Evolutionary conservation across 1,140 invertebrate species (phyloP), one percentile per base, ranked within the genome.

Genomic region (Ceratitis capitata): DNA sequence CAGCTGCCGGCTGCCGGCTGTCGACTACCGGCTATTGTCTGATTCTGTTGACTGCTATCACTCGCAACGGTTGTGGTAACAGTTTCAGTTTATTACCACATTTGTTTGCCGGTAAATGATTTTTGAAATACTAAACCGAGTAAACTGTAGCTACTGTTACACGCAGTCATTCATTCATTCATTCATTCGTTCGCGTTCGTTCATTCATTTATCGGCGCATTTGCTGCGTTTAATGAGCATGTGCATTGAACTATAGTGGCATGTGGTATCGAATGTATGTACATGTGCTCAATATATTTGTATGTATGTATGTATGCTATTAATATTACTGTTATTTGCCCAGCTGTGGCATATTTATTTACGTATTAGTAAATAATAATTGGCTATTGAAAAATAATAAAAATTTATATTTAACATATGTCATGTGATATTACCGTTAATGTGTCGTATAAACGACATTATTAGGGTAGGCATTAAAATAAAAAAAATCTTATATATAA

Each of bases 121-220:
- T 78, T 78, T 42, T 78, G 69, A 78, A 78, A 78, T 78, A 78
- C 69, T n/a, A 78, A 56, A 45, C 69, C 39, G 69, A 23, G 32
- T 23, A 9, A 39, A 39, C 35, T 7, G 35, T 69, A 26, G 69
- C n/a, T n/a, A n/a, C n/a, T 45, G 19, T 23, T 19, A 78, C 10
- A 45, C 32, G 32, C 69, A 45, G 39, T 45, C 69, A 78, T 78
- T 78, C 69, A 78, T 78, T 23, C 42, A 39, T 78, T 78, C 39
- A 32, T 19, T 78, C 29, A n/a, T 39, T 78, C n/a, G n/a, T n/a
- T n/a, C n/a, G n/a, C n/a, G n/a, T n/a, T n/a, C n/a, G n/a, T n/a
- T n/a, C n/a, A n/a, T n/a, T n/a, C n/a, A n/a, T n/a, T n/a, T n/a
- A n/a, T n/a, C n/a, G n/a, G n/a, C n/a, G n/a, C n/a, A n/a, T n/a